Evolutionary conservation across 2,113 vertebrate genomes (phyloP), one percentile per base, ranked within the genome.

Genomic region (Phaetusa simplex): DNA sequence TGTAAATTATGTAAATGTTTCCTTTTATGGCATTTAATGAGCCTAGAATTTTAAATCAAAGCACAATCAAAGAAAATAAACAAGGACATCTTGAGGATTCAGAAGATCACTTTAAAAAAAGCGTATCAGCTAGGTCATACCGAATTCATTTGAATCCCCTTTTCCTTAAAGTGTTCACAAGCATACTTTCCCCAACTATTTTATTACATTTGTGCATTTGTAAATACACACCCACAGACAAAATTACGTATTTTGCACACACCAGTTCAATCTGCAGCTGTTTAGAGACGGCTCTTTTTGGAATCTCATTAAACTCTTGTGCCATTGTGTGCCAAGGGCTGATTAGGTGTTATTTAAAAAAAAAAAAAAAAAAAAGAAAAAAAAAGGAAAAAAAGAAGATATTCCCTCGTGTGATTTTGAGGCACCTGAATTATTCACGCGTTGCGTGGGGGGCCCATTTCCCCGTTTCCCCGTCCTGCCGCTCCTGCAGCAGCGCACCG

Each of bases 11-110:
- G 65, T 30, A 70, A 93, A 86, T 92, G 72, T 86, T 96, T 94
- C 94, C 94, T 96, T 97, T 97, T 92, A 80, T 82, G 91, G 85
- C 81, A 93, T 85, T 95, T 89, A 95, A 95, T 87, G 91, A 95
- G 95, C 91, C 82, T 90, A 13, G 96, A 95, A 97, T 92, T 96
- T 96, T 90, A 97, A 97, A 97, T 97, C 97, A 95, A 93, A 98
- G 89, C 95, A 86, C 81, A 97, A 96, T 93, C 95, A 94, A 90
- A 97, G 90, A 95, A 96, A 96, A 95, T 64, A 93, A 94, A 92
- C 86, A 93, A 94, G 95, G 95, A 87, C 91, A 79, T 71, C 40
- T 24, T 71, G 93, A 95, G 71, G 94, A 93, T 81, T 83, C 69
- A 65, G 64, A 88, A 93, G 86, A 96, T 92, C 72, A 47, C 74